A percentile compares a stretch with the other conserved stretches of the same genome.
These are phyloP conservation scores for Papilio polytes DNA, from an alignment of 1,140 invertebrate species.

Conservation along the genomic window DNA sequence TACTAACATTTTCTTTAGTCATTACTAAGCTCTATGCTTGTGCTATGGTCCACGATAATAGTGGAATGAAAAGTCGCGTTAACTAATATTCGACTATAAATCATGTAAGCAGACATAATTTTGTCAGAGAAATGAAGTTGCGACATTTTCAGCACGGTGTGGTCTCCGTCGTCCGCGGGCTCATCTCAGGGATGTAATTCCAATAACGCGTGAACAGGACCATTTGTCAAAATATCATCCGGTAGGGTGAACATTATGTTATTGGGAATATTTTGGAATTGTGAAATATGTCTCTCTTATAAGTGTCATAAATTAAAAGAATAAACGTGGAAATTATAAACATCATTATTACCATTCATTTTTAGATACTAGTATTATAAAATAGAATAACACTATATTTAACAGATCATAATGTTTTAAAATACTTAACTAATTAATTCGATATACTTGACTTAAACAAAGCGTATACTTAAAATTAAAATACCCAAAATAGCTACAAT, in stretches of 20 bases:
- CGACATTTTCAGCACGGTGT: constrained; percentile 50
- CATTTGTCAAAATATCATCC: constrained; percentile 77
- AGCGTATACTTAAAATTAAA: too few species aligned
- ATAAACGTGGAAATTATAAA: neutral
- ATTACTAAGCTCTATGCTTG: too few species aligned
- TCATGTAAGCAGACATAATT: constrained; percentile 5
- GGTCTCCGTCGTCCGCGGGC: constrained; percentile 61
- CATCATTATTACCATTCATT: too few species aligned
- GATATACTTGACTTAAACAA: too few species aligned
- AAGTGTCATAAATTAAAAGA: neutral
- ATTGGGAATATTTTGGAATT: neutral
- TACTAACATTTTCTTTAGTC: too few species aligned
- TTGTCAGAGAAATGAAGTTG: constrained; percentile 32
- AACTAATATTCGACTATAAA: too few species aligned
- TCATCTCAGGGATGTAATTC: constrained; percentile 63
- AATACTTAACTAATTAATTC: too few species aligned
- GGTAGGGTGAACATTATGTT: constrained; percentile 59
- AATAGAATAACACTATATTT: too few species aligned
- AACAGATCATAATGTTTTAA: too few species aligned
- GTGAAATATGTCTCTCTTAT: neutral
- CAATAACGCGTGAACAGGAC: constrained; percentile 74
- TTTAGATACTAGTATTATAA: neutral
- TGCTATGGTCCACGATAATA: too few species aligned
- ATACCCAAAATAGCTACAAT: neutral
- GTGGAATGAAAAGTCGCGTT: too few species aligned